Conservation (phyloP, 2,888 invertebrate genomes). For the Timema podura region DNA sequence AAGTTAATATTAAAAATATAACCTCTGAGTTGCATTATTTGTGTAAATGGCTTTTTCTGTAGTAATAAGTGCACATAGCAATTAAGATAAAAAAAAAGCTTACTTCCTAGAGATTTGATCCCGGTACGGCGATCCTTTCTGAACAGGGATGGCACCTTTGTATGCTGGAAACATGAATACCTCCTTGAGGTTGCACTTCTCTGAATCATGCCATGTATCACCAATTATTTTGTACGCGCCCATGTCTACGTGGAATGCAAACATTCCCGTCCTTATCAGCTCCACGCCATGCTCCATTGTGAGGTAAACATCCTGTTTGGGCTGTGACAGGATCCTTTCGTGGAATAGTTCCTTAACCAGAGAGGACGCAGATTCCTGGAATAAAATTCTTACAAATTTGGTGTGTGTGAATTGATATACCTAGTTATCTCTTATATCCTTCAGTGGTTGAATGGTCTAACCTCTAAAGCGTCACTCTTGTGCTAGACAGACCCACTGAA, state of each 20-base stretch:
- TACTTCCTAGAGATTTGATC: conserved; percentile 63
- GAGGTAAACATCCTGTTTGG: conserved; percentile 28
- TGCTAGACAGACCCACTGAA: too few species aligned
- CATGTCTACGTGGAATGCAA: conserved; percentile 65
- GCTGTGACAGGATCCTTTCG: not conserved
- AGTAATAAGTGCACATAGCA: too few species aligned
- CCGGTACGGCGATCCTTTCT: conserved; percentile 58
- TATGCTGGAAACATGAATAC: conserved; percentile 53
- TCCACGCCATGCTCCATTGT: conserved; percentile 49
- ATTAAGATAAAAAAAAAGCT: too few species aligned
- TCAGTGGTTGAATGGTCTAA: too few species aligned
- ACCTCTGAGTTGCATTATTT: too few species aligned
- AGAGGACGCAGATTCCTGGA: not conserved
- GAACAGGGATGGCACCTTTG: conserved; percentile 60
- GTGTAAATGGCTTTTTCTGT: too few species aligned
- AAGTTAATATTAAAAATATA: too few species aligned
- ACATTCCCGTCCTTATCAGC: conserved; percentile 49
- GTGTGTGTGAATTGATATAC: too few species aligned
- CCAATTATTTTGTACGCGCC: conserved; percentile 63
- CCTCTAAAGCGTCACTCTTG: too few species aligned
- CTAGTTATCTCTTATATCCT: too few species aligned
- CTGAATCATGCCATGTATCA: conserved; percentile 61
- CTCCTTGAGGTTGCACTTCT: conserved; percentile 67
- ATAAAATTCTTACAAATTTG: too few species aligned
- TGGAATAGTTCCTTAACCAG: not conserved